These are phyloP conservation scores for Pterophyllum scalare DNA, from an alignment of 2,113 vertebrate species.

Conservation along the genomic window DNA sequence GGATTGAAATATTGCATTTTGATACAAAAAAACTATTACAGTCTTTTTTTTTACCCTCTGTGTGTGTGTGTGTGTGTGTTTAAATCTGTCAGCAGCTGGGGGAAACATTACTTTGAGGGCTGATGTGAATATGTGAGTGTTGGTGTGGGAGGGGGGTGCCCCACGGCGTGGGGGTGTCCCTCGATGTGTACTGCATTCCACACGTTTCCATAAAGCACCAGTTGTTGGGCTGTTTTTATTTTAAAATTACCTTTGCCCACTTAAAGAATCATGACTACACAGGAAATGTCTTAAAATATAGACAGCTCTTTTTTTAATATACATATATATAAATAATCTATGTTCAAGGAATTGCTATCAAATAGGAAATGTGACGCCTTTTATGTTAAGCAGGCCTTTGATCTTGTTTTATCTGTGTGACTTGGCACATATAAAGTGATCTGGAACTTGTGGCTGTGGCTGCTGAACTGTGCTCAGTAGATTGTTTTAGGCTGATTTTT, in stretches of 20 bases:
- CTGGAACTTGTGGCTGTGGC: background rate
- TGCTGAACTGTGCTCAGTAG: background rate
- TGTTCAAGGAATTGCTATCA: background rate
- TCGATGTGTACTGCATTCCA: conserved; percentile 2
- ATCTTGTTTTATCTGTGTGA: background rate
- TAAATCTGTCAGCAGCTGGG: conserved; percentile 43
- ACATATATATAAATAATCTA: conserved; percentile 6
- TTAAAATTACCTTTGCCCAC: background rate
- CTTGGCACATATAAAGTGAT: background rate
- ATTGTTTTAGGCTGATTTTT: background rate
- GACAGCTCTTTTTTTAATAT: background rate
- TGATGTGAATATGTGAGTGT: background rate
- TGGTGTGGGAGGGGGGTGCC: conserved; percentile 62
- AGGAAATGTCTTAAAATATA: conserved; percentile 2
- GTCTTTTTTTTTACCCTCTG: conserved; percentile 1
- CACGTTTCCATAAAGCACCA: conserved; percentile 42
- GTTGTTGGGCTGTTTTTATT: conserved; percentile 5
- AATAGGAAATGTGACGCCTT: conserved; percentile 19
- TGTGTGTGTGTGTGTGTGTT: background rate
- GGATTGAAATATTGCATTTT: conserved; percentile 16
- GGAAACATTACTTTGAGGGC: conserved; percentile 28
- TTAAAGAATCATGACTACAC: background rate
- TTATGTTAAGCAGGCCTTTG: background rate
- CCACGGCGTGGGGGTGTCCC: conserved; percentile 65
- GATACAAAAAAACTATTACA: background rate